Conservation (phyloP, 2,888 invertebrate species). For the Lasiommata megera region DNA sequence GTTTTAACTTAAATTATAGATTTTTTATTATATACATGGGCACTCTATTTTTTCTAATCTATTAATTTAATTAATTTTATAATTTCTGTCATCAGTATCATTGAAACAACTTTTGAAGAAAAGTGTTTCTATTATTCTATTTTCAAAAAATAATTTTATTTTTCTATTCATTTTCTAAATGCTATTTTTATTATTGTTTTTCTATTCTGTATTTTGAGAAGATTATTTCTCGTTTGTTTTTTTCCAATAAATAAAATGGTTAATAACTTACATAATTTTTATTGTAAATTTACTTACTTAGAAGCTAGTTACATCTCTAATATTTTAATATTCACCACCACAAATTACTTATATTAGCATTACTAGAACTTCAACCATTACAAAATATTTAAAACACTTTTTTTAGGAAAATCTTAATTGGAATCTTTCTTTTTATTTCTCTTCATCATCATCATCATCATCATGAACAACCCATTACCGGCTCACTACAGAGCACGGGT, state of each 20-base stretch:
- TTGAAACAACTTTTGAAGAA: constrained; percentile 58
- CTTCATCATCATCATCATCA: too few relatives aligned
- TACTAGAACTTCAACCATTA: too few relatives aligned
- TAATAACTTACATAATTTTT: neutral
- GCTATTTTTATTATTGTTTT: constrained; percentile 17
- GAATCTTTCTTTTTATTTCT: too few relatives aligned
- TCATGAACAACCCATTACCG: too few relatives aligned
- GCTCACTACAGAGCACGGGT: too few relatives aligned
- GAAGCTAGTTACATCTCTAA: too few relatives aligned
- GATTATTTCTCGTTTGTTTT: neutral
- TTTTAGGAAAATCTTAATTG: too few relatives aligned
- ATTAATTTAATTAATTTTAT: constrained; percentile 36
- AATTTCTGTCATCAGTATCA: constrained; percentile 32
- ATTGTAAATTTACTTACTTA: too few relatives aligned
- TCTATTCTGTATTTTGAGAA: constrained; percentile 20
- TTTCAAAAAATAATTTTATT: constrained; percentile 34
- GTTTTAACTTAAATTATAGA: neutral
- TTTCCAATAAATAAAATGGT: constrained; percentile 24
- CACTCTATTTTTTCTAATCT: constrained; percentile 25
- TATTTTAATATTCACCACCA: too few relatives aligned
- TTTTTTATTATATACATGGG: neutral
- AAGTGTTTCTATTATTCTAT: constrained; percentile 50
- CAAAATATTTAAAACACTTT: too few relatives aligned
- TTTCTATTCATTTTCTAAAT: constrained; percentile 16
- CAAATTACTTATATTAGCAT: too few relatives aligned